Evolutionary conservation across 2,797 vertebrate species (phyloP).

Genomic region (Phrynocephalus vlangalii): DNA sequence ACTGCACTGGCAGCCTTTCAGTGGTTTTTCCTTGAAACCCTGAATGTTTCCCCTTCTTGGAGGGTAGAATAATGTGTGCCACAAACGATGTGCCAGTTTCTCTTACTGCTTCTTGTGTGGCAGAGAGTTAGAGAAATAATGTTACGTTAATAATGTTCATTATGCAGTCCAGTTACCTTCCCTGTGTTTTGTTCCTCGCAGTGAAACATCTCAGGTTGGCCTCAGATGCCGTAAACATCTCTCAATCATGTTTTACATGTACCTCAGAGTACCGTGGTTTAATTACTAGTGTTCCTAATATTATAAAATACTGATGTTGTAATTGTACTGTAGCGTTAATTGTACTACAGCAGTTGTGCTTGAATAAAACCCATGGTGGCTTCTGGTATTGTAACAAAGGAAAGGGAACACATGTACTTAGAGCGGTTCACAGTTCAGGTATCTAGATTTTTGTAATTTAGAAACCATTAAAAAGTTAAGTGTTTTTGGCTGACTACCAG

Average conservation of each 20-base stretch:
- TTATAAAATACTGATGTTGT: not conserved
- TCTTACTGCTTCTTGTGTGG: not conserved
- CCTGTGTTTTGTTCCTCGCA: no score
- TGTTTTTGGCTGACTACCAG: not conserved
- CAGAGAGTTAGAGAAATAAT: not conserved
- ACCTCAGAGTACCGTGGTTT: not conserved
- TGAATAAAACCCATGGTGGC: not conserved
- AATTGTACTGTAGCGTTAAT: not conserved
- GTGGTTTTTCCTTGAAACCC: not conserved
- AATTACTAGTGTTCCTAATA: not conserved
- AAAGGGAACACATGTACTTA: not conserved
- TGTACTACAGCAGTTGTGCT: not conserved
- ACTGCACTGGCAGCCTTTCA: no score
- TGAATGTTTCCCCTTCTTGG: not conserved
- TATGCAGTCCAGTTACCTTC: not conserved
- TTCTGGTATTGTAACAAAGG: not conserved
- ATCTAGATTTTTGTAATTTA: not conserved
- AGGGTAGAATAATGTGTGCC: not conserved
- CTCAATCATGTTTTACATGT: not conserved
- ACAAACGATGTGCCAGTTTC: not conserved
- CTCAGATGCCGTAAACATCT: not conserved
- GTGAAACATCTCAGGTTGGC: not conserved
- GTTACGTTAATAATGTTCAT: not conserved
- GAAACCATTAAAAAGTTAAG: not conserved
- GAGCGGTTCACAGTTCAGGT: not conserved